phyloP scores from a whole-genome alignment of 2,113 vertebrate species.

The Nibea coibor region DNA sequence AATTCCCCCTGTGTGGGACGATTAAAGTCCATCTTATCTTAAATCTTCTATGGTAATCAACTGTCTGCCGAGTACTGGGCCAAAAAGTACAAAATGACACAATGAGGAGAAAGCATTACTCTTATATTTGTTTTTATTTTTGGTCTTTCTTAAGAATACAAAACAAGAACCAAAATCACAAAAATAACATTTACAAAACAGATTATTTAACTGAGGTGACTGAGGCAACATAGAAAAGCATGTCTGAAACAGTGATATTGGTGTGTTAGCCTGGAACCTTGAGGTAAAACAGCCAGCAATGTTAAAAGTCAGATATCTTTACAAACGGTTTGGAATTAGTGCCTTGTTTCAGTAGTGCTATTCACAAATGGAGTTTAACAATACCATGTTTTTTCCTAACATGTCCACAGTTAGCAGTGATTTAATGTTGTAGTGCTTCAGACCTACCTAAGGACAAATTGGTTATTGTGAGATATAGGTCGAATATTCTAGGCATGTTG shows the following conservation, averaged over 20 bases:
- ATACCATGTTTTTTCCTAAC: constrained; percentile 39
- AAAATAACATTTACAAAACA: constrained; percentile 85
- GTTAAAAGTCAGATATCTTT: constrained; percentile 64
- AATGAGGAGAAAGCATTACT: background rate
- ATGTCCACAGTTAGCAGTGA: constrained; percentile 72
- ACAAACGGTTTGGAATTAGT: constrained; percentile 69
- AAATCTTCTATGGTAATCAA: too few species aligned
- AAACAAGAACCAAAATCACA: constrained; percentile 84
- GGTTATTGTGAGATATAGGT: constrained; percentile 49
- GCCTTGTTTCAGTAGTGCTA: constrained; percentile 77
- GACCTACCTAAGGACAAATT: constrained; percentile 60
- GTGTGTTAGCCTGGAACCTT: constrained; percentile 72
- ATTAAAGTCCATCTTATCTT: too few species aligned
- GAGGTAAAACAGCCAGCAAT: constrained; percentile 78
- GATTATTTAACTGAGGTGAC: constrained; percentile 82
- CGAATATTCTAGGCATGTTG: constrained; percentile 60
- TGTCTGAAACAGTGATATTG: constrained; percentile 76
- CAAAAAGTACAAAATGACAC: background rate
- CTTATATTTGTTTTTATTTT: constrained; percentile 82
- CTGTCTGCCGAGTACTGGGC: background rate
- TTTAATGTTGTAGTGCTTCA: constrained; percentile 64
- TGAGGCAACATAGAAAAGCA: constrained; percentile 80
- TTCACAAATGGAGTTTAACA: constrained; percentile 66
- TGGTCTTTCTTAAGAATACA: constrained; percentile 86
- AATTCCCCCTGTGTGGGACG: too few species aligned